Percentiles rank a stretch among this genome's conserved stretches.
These are phyloP conservation scores for Gastracanthus pulcherrimus DNA, from an alignment of 2,888 invertebrate species.

Conservation along the genomic window DNA sequence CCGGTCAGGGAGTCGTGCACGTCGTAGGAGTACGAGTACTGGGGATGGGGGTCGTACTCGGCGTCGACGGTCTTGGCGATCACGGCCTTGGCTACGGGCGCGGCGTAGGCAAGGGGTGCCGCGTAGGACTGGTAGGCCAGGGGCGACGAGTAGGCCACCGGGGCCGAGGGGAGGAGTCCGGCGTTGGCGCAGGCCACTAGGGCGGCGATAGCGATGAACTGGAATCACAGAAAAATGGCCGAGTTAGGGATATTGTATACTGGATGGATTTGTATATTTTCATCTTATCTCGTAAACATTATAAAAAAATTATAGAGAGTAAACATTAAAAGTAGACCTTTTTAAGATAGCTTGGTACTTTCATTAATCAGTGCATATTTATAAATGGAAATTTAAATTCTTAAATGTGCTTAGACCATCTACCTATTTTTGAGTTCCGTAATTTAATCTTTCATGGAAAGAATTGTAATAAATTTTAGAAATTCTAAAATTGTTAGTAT, in stretches of 20 bases:
- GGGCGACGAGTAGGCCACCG: constrained; percentile 61
- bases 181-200: constrained; percentile 78
- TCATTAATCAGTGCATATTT: too few relatives aligned
- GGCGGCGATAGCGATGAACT: constrained; percentile 78
- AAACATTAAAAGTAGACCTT: too few relatives aligned
- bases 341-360: background rate
- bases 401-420: too few relatives aligned
- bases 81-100: constrained; percentile 68
- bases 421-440: too few relatives aligned
- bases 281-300: too few relatives aligned
- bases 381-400: too few relatives aligned
- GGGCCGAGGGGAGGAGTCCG: constrained; percentile 73
- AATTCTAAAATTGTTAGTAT: too few relatives aligned
- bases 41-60: constrained; percentile 68
- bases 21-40: constrained; percentile 66
- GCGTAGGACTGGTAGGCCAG: constrained; percentile 69
- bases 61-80: constrained; percentile 65
- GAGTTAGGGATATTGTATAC: too few relatives aligned
- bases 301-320: too few relatives aligned
- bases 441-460: too few relatives aligned
- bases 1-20: constrained; percentile 67
- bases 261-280: too few relatives aligned
- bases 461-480: too few relatives aligned
- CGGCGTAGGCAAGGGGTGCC: constrained; percentile 63
- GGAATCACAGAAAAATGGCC: constrained; percentile 58